Evolutionary conservation across 1,140 invertebrate genomes (phyloP), one percentile per base, ranked within the genome.

Genomic region (Diprion similis): DNA sequence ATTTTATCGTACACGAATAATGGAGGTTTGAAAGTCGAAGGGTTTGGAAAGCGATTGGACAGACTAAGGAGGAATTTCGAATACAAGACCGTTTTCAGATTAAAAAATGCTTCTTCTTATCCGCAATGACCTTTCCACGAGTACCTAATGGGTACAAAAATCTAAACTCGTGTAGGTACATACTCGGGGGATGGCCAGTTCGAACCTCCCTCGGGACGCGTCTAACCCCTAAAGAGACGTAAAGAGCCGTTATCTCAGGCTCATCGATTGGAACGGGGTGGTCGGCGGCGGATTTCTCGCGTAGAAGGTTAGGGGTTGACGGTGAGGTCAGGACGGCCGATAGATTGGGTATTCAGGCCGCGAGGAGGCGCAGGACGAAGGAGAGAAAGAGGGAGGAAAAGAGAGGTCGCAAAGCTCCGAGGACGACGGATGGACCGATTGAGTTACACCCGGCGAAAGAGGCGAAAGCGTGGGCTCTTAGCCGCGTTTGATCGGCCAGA

Each of bases 381-480:
- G 45, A 13, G 68, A 37, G 24, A 24, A 18, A 71, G 51, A 70
- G 65, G 70, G 70, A 17, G 72, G 46, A 48, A 45, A 51, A 69
- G 76, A 19, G 18, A 67, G 78, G 76, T 13, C 51, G 11, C 51
- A 59, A 59, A 59, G 51, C 51, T 59, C n/a, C n/a, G 51, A 13
- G n/a, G 11, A 13, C 11, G 51, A 7, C 51, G 51, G 11, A 59
- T 17, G 51, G 51, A 17, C 51, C 51, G 51, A 59, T 59, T 59
- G 51, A 59, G 51, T 59, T 59, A 59, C 4, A 59, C 51, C 51
- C n/a, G 51, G 9, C 51, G 51, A 59, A 59, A 59, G 51, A 59
- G 51, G 51, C 51, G 51, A 59, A 59, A 59, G 51, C 51, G 51
- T 9, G 51, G 51, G 51, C 51, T 59, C 51, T 59, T 59, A 59